Evolutionary conservation across 2,113 vertebrate species (phyloP).

Genomic region (Chrysemys picta): DNA sequence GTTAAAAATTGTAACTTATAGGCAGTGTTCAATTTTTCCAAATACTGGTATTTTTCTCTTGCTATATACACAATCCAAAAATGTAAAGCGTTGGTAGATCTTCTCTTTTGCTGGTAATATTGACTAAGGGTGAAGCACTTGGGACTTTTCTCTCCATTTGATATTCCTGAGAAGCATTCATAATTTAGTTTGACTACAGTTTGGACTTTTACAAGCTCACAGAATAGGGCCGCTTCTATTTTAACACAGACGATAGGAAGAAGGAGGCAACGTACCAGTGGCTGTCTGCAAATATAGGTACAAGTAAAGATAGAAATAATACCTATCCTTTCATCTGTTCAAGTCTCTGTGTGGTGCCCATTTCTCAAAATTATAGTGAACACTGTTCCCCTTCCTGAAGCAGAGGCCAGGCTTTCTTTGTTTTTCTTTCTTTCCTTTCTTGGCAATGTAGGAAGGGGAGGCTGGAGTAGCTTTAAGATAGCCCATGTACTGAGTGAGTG

Average conservation of each 20-base stretch:
- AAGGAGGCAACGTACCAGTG: background rate
- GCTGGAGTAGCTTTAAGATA: constrained; percentile 1
- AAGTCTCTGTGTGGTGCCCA: background rate
- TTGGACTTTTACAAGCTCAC: background rate
- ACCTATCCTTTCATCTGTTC: background rate
- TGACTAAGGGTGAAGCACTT: background rate
- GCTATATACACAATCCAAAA: background rate
- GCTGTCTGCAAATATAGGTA: background rate
- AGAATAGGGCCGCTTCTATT: background rate
- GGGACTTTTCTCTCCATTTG: background rate
- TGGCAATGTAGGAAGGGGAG: background rate
- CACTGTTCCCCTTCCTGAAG: background rate
- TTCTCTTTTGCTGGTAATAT: constrained; percentile 19
- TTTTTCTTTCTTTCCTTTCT: background rate
- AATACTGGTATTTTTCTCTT: background rate
- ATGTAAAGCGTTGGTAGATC: background rate
- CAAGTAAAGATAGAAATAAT: background rate
- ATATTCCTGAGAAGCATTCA: background rate
- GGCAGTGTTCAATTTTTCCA: background rate
- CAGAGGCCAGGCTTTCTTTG: background rate
- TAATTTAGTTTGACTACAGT: background rate
- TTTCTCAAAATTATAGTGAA: background rate
- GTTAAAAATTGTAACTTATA: background rate
- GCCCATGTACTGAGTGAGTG: background rate
- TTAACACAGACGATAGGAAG: background rate